Base-by-base conservation (phyloP, 2,888 invertebrate genomes). In the Thysanoteuthis rhombus region DNA sequence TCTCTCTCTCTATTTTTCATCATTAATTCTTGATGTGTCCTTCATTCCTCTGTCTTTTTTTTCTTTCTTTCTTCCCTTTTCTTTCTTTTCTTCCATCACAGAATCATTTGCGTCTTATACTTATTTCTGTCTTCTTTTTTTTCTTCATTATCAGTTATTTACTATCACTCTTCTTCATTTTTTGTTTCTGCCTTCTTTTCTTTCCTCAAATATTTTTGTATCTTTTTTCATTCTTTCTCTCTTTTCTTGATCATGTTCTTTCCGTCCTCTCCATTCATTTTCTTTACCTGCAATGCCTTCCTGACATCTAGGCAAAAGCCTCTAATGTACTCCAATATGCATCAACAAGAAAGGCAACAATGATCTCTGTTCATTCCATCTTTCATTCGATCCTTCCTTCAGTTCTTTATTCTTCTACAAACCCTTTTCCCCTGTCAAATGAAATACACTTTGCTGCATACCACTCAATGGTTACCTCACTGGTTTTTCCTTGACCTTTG, bases 301-400 rank as follows among this genome's bases (percentile, higher is more conserved):
- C n/a, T 36, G 36, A 75, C 75, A 75, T 75, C 75, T 75, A n/a
- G 32, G 75, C 75, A 75, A 75, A 75, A 75, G 75, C 75, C 12
- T 75, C 75, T 75, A n/a, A 75, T 75, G n/a, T n/a, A 75, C 75
- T 75, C 75, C 75, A 75, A 75, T n/a, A 75, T 75, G 75, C 75
- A 75, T 75, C 75, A 75, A 75, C 75, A 75, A 75, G 75, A 75
- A 75, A 16, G n/a, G n/a, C 75, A 75, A 75, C 75, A 75, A 75
- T 75, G 75, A 75, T 75, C n/a, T 75, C 36, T 52, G 52, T n/a
- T 75, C 19, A n/a, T 36, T 75, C n/a, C n/a, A n/a, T 19, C n/a
- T 75, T 75, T 36, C 75, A 58, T 58, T 58, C 58, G 28, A 10
- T 75, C n/a, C 36, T n/a, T 36, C n/a, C n/a, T 75, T 36, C 75